phyloP scores from a whole-genome alignment of 2,113 vertebrate species.

The Tenrec ecaudatus region DNA sequence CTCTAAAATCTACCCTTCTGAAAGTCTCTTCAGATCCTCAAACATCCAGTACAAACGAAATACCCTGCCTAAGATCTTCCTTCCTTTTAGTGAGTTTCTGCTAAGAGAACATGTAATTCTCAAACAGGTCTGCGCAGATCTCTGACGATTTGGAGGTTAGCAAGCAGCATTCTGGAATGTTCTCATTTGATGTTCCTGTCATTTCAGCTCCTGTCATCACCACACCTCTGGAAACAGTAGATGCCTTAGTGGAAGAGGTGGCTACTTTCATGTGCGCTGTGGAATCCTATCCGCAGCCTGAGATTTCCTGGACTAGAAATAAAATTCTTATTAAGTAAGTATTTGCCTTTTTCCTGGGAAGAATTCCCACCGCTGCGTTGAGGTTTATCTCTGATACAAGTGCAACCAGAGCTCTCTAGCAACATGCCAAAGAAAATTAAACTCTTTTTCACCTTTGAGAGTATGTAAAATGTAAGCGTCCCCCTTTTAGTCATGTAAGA shows the following conservation, averaged over 20 bases:
- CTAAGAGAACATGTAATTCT: not conserved
- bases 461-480: not conserved
- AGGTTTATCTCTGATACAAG: not conserved
- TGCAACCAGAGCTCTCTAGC: not conserved
- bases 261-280: conserved; percentile 97
- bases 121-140: not conserved
- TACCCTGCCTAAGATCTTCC: not conserved
- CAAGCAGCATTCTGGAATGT: not conserved
- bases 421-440: not conserved
- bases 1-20: not conserved
- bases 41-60: conserved; percentile 22
- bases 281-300: conserved; percentile 92
- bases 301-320: conserved; percentile 97
- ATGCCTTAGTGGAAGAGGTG: conserved; percentile 93
- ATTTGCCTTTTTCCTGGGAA: not conserved
- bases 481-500: not conserved
- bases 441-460: not conserved
- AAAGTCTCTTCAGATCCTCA: conserved; percentile 9
- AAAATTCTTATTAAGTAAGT: conserved; percentile 95
- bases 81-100: conserved; percentile 31
- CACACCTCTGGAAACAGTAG: conserved; percentile 95
- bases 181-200: conserved; percentile 52
- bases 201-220: conserved; percentile 92
- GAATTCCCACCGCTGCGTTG: not conserved
- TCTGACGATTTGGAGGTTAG: not conserved